Evolutionary conservation across 2,113 vertebrate genomes (phyloP), one percentile per base, ranked within the genome.

Genomic region (Camarhynchus parvulus): DNA sequence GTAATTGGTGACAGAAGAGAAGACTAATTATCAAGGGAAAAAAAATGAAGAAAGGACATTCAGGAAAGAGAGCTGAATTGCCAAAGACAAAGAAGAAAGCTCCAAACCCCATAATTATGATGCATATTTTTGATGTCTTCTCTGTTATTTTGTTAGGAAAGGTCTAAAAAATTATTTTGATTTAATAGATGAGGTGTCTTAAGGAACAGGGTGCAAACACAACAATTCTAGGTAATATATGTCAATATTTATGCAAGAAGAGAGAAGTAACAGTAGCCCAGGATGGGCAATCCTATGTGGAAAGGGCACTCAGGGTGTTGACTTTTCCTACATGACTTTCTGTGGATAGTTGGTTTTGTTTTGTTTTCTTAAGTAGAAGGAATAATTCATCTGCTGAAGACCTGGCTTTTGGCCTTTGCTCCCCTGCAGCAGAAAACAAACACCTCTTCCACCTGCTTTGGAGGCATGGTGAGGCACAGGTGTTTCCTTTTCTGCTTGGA

Each of bases 381-480:
- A 87, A 27, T 44, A 64, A 33, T 76, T 76, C 2, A 33, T 8
- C 30, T 49, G 0, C 13, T 58, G 50, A 81, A 64, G 47, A 58
- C 2, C 7, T 68, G 22, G 3, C 4, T 50, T 89, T 39, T 61
- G 46, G 27, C 24, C 23, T 17, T 15, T 49, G 10, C 4, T 69
- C 6, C 5, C 9, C 8, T 56, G 39, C 23, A 70, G 37, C 17
- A 62, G 61, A 80, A 56, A 37, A 37, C 9, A 73, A 44, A 6
- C 7, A 22, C 1, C 47, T 50, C 22, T 47, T 83, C 21, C 44
- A 39, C 15, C 8, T 77, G 9, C 27, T 68, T 68, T 47, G 13
- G 49, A 28, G 10, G 7, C 11, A 10, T 1, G 0, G 1, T 10
- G 24, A 61, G 13, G 19, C 11, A 55, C 11, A 15, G 2, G 2